phyloP scores from a whole-genome alignment of 2,797 vertebrate genomes.

The Melopsittacus undulatus region DNA sequence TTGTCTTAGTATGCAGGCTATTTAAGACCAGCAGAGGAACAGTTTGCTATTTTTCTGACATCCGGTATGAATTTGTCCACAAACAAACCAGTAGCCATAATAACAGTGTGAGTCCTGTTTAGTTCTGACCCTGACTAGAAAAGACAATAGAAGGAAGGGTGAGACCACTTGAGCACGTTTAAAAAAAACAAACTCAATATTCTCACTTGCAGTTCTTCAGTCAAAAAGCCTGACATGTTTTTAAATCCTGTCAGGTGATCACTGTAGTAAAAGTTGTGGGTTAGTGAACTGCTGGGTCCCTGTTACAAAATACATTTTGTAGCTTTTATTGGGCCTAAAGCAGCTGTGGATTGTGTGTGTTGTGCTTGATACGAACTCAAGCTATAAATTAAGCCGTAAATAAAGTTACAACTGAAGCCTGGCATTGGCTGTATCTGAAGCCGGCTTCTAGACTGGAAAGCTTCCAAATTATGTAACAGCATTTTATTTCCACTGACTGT shows the following conservation, averaged over 20 bases:
- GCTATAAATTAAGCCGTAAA: background rate
- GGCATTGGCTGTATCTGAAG: background rate
- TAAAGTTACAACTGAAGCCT: background rate
- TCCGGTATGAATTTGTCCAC: background rate
- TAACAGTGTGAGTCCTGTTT: background rate
- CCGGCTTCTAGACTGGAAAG: background rate
- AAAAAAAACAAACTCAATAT: background rate
- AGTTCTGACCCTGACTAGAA: background rate
- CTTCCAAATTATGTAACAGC: background rate
- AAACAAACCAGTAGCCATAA: background rate
- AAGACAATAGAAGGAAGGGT: conserved; percentile 24
- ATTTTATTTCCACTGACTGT: background rate
- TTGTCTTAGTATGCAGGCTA: background rate
- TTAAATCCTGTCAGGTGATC: background rate
- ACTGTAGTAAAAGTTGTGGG: background rate
- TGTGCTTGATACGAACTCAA: background rate
- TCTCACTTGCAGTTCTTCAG: background rate
- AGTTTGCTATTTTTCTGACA: background rate
- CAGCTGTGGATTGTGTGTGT: background rate
- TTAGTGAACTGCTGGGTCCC: background rate
- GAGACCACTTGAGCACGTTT: background rate
- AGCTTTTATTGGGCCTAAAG: background rate
- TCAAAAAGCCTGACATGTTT: background rate
- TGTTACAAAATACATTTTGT: background rate
- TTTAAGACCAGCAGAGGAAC: background rate